Conservation (phyloP, 2,113 vertebrate species). For the Garra rufa region DNA sequence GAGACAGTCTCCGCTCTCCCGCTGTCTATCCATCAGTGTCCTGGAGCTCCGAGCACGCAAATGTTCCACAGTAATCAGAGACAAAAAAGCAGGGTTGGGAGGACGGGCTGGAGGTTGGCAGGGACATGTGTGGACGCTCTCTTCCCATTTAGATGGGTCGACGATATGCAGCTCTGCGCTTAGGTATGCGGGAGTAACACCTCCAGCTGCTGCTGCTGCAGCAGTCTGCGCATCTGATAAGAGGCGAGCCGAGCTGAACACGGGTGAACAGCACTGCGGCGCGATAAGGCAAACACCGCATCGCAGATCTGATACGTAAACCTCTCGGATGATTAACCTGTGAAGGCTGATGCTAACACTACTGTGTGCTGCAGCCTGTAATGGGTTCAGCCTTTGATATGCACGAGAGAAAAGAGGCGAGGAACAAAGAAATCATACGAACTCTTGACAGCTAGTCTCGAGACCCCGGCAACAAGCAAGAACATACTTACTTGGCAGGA, state of each 20-base stretch:
- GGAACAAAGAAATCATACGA: background rate
- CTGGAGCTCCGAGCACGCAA: background rate
- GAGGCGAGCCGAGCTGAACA: constrained; percentile 14
- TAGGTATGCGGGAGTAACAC: constrained; percentile 22
- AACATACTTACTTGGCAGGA: constrained; percentile 7
- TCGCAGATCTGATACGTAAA: constrained; percentile 11
- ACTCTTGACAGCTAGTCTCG: constrained; percentile 1
- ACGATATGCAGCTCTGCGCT: background rate
- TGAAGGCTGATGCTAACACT: constrained; percentile 1
- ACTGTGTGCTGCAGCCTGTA: background rate
- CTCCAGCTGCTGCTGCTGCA: constrained; percentile 2
- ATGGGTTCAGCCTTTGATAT: constrained; percentile 19
- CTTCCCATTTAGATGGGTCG: constrained; percentile 26
- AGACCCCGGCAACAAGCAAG: background rate
- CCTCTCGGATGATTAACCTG: constrained; percentile 15
- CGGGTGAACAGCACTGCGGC: constrained; percentile 8
- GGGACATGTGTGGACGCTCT: background rate
- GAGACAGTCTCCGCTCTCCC: constrained; percentile 18
- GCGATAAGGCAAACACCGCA: constrained; percentile 34
- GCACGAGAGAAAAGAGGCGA: background rate
- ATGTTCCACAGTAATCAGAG: constrained; percentile 24
- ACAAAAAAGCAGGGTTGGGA: constrained; percentile 26
- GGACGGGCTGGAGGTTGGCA: constrained; percentile 21
- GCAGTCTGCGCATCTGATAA: constrained; percentile 15
- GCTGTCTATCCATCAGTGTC: constrained; percentile 47